These are phyloP conservation scores for Patagioenas fasciata DNA, from an alignment of 2,113 vertebrate species.

Conservation along the genomic window DNA sequence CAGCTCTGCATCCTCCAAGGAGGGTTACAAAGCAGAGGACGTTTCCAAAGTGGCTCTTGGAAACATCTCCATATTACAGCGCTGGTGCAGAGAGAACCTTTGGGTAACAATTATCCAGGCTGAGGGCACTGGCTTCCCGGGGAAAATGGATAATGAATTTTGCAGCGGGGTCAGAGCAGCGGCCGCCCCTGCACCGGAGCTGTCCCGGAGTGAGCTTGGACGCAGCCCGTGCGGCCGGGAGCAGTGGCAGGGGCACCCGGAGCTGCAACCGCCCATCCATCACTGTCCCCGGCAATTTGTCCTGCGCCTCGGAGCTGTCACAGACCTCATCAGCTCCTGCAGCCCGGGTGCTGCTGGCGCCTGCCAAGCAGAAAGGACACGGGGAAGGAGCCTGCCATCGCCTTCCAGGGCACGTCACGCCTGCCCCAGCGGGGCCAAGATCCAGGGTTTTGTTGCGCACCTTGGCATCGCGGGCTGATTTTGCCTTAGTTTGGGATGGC, in stretches of 20 bases:
- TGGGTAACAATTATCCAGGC: not conserved
- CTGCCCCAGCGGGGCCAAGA: not conserved
- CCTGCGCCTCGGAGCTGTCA: not conserved
- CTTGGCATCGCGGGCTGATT: accelerated
- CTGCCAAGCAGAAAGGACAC: not conserved
- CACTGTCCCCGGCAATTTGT: not conserved
- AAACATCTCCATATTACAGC: accelerated
- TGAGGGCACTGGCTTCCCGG: not conserved
- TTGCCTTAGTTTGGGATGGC: not conserved
- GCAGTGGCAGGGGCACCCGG: not conserved
- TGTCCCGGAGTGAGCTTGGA: not conserved
- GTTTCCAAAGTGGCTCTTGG: not conserved
- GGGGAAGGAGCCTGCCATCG: accelerated
- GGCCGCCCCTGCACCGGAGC: not conserved
- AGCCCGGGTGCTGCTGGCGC: not conserved
- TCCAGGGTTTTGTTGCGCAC: not conserved
- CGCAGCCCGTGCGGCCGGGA: accelerated
- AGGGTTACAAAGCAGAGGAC: not conserved
- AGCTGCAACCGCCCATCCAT: not conserved
- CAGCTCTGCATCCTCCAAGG: not conserved
- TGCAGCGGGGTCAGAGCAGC: not conserved
- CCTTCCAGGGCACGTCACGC: not conserved
- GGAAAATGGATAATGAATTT: not conserved
- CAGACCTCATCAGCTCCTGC: not conserved
- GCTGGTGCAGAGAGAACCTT: not conserved